Evolutionary conservation across 92 coral and sea anemone species (phyloP).

Genomic region (Palythoa grandiflora): DNA sequence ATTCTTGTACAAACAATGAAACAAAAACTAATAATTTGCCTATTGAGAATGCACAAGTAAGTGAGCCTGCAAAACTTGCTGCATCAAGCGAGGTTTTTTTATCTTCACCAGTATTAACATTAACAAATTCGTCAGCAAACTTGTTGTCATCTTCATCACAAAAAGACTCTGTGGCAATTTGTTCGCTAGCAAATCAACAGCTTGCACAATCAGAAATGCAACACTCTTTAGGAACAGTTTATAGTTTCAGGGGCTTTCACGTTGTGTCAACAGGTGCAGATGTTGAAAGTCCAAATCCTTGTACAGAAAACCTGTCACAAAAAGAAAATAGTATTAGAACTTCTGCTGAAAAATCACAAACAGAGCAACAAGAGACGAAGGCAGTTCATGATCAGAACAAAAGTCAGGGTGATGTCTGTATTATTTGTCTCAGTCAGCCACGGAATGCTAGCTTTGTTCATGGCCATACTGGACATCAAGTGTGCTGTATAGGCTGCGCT

Average conservation of each 20-base stretch:
- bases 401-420: constrained; percentile 63
- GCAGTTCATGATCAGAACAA: constrained; percentile 4
- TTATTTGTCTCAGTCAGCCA: constrained; percentile 86
- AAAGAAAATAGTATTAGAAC: constrained; percentile 10
- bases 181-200: neutral
- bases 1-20: neutral
- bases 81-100: neutral
- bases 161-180: neutral
- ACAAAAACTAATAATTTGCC: neutral
- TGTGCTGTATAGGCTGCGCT: constrained; percentile 91
- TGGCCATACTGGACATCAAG: constrained; percentile 95
- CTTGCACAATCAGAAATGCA: neutral
- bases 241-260: constrained; percentile 63
- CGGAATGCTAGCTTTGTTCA: constrained; percentile 93
- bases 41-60: neutral
- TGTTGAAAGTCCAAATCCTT: neutral
- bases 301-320: neutral
- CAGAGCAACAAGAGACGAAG: neutral
- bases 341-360: neutral
- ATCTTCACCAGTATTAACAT: neutral
- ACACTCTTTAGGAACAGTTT: neutral
- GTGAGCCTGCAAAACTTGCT: neutral
- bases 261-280: constrained; percentile 59
- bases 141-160: neutral
- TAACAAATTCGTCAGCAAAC: neutral